These are phyloP conservation scores for Tetraodon nigroviridis DNA, from an alignment of 2,113 vertebrate genomes.

Conservation along the genomic window DNA sequence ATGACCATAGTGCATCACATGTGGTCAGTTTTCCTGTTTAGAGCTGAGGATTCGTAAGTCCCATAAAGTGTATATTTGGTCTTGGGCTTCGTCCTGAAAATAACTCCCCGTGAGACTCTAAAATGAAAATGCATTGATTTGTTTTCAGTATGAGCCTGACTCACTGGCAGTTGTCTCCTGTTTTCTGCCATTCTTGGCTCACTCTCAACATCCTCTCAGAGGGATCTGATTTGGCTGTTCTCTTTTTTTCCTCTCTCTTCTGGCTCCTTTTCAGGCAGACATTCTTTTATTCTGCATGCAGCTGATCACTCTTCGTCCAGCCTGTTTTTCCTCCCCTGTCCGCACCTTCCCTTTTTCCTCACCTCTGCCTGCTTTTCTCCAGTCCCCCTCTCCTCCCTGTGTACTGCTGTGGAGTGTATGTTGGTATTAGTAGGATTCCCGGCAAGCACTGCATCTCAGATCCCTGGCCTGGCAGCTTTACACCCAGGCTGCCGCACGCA, in stretches of 20 bases:
- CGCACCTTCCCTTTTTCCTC: conserved; percentile 7
- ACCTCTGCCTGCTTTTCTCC: conserved; percentile 25
- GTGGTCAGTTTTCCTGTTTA: neutral
- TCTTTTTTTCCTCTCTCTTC: conserved; percentile 11
- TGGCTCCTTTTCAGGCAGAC: conserved; percentile 45
- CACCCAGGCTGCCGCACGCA: neutral
- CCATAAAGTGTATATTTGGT: conserved; percentile 29
- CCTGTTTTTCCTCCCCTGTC: conserved; percentile 21
- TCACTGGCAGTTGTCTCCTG: conserved; percentile 34
- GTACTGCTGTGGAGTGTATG: conserved; percentile 24
- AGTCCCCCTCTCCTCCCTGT: conserved; percentile 14
- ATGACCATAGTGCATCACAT: no score
- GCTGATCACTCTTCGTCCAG: conserved; percentile 34
- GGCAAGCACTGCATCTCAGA: conserved; percentile 42
- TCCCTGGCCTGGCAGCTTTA: conserved; percentile 34
- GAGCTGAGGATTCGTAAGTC: neutral
- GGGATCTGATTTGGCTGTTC: conserved; percentile 30
- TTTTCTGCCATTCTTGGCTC: conserved; percentile 9
- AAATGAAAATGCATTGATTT: conserved; percentile 14
- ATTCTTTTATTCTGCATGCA: conserved; percentile 67
- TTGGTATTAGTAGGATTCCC: conserved; percentile 34
- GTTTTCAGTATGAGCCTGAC: conserved; percentile 39
- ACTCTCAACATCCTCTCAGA: conserved; percentile 16
- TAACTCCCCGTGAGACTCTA: conserved; percentile 23
- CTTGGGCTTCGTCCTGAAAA: conserved; percentile 8